phyloP scores from a whole-genome alignment of 2,797 vertebrate genomes.

The Rachycentron canadum region DNA sequence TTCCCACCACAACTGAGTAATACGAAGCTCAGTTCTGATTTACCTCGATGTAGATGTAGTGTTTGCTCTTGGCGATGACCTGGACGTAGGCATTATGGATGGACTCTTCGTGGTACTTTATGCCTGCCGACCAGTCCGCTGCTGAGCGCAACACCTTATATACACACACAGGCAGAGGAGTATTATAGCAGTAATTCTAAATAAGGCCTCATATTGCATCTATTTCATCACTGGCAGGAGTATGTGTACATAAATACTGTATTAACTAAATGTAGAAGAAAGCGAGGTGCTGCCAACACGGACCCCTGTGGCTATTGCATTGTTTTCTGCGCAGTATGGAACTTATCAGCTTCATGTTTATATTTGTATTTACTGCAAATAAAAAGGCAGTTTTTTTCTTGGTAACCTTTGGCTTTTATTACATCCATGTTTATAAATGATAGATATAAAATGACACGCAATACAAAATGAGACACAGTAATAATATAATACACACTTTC shows the following conservation, averaged over 20 bases:
- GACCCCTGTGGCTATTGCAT: not conserved
- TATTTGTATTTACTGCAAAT: not conserved
- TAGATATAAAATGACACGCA: not conserved
- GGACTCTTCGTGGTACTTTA: constrained; percentile 97
- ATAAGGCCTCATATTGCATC: not conserved
- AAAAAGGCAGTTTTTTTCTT: not conserved
- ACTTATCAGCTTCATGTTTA: not conserved
- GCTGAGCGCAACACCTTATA: constrained; percentile 92
- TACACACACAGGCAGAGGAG: not conserved
- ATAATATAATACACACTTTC: not conserved
- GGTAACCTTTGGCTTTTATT: not conserved
- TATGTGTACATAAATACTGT: not conserved
- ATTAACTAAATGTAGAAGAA: not conserved
- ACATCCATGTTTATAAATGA: not conserved
- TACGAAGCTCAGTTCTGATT: not conserved
- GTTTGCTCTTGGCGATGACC: constrained; percentile 94
- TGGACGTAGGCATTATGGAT: constrained; percentile 93
- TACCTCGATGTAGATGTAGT: constrained; percentile 93
- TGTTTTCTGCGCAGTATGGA: not conserved
- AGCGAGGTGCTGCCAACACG: not conserved
- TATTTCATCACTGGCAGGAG: not conserved
- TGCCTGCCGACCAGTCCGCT: constrained; percentile 96
- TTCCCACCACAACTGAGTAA: not conserved
- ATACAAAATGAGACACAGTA: not conserved
- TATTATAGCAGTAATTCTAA: not conserved